Base-by-base conservation (phyloP, 2,797 vertebrate species). In the Lutjanus campechanus region DNA sequence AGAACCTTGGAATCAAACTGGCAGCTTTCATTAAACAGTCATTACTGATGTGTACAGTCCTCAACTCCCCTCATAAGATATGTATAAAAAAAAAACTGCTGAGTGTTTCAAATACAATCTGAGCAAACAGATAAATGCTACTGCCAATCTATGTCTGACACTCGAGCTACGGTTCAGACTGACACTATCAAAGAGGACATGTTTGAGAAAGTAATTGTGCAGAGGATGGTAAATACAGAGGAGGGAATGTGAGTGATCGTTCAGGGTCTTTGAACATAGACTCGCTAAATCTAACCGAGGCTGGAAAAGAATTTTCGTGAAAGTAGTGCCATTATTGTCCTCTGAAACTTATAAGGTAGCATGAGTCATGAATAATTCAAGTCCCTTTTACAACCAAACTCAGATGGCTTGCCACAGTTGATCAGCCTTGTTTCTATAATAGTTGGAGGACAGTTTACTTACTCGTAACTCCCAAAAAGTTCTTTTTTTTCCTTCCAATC, bases 81-180 rank as follows among this genome's bases (percentile, higher is more conserved):
- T 25, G 51, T 11, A 22, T 20, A 46, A 25, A 67, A 60, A 20
- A 20, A 55, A 10, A 69, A 36, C 53, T 13, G 36, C 25, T 25
- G 47, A 47, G 50, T 46, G 60, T 62, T 64, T 76, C 8, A 62
- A 61, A 69, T 25, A 0, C 20, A 76, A 43, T 55, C 19, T 44
- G 47, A 62, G 36, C 40, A 81, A 83, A 81, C 44, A 62, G 60
- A 82, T 69, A 59, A 67, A 83, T 55, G 51, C 13, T 15, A 8
- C 68, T 19, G 58, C 25, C 54, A 69, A 17, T 76, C 47, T 20
- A 36, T 16, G 44, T 73, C 73, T 60, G 72, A 16, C 58, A 43
- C 76, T 77, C 74, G 20, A 65, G 54, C 50, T 72, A 56, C 16
- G 17, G 0, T 20, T 44, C 40, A 70, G 29, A 76, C 22, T n/a